Base-by-base conservation (phyloP, 1,140 invertebrate species). In the Grapholita molesta region DNA sequence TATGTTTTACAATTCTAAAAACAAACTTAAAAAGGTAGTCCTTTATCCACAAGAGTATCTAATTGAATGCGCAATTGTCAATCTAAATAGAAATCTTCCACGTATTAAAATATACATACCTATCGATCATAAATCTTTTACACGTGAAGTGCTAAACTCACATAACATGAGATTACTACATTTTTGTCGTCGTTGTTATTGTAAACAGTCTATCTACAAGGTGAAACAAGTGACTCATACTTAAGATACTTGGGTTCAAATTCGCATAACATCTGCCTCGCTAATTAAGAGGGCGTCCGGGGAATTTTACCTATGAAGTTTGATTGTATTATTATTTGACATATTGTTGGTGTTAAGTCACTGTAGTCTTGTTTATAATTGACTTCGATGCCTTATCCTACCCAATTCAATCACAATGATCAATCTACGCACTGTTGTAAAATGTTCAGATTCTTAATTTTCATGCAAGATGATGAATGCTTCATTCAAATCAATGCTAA, bases 121-220 rank as follows among this genome's bases (percentile, higher is more conserved):
- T 25, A 61, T 61, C 55, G 55, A 30, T 61, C 55, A 61, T 61
- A 61, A 61, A 61, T 61, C 25, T 61, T 25, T 3, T 55, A 55
- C 15, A 7, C 38, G n/a, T 6, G 42, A 48, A 48, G 55, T 61
- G 55, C 28, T 28, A 61, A 61, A 30, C 53, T 61, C 57, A 42
- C 64, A 38, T 57, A 69, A 42, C 64, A 38, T 57, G 67, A 74
- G 53, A 72, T 72, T 72, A 30, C 53, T 55, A 69, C 24, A 66
- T 66, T 75, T 57, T 69, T 64, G 72, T 76, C 72, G 67, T 75
- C 55, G 71, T 78, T 79, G 71, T 77, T 79, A 74, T 78, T 73
- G 76, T 83, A 83, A 83, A 83, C 76, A 83, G 73, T 48, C 12
- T 15, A 15, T 48, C 12, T 15, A 15, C 11, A n/a, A 48, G 42